Percentiles rank a stretch among this genome's conserved stretches.
phyloP scores from a whole-genome alignment of 2,797 vertebrate genomes.

The Falco naumanni region DNA sequence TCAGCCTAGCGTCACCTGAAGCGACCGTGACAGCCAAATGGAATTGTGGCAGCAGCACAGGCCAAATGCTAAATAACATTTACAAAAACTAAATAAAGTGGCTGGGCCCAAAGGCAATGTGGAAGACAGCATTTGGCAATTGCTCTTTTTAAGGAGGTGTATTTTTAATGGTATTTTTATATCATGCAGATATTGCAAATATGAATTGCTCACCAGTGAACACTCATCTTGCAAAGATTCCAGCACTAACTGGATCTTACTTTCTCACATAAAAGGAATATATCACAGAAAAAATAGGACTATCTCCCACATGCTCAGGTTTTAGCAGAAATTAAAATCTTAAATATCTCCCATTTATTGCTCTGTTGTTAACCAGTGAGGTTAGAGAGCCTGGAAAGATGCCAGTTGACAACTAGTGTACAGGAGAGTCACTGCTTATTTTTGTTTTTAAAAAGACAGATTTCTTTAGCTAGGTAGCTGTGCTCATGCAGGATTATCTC shows the following conservation, averaged over 20 bases:
- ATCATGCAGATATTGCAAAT: constrained; percentile 45
- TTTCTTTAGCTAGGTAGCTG: neutral
- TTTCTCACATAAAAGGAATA: constrained; percentile 9
- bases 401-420: neutral
- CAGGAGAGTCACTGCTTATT: neutral
- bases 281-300: neutral
- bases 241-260: neutral
- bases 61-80: neutral
- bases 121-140: constrained; percentile 10
- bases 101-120: neutral
- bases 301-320: neutral
- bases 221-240: constrained; percentile 26
- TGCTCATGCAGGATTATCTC: neutral
- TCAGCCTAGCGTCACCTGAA: neutral
- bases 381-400: neutral
- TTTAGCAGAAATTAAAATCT: constrained; percentile 53
- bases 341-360: constrained; percentile 42
- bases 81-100: neutral
- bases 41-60: neutral
- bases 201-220: constrained; percentile 50
- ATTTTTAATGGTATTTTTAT: constrained; percentile 59
- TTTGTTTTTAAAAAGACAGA: neutral
- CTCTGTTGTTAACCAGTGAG: constrained; percentile 1
- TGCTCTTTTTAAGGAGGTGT: constrained; percentile 42
- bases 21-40: neutral